A percentile compares a stretch with the other conserved stretches of the same genome.
Conservation (phyloP, 2,113 vertebrate genomes). For the Nycticorax nycticorax region DNA sequence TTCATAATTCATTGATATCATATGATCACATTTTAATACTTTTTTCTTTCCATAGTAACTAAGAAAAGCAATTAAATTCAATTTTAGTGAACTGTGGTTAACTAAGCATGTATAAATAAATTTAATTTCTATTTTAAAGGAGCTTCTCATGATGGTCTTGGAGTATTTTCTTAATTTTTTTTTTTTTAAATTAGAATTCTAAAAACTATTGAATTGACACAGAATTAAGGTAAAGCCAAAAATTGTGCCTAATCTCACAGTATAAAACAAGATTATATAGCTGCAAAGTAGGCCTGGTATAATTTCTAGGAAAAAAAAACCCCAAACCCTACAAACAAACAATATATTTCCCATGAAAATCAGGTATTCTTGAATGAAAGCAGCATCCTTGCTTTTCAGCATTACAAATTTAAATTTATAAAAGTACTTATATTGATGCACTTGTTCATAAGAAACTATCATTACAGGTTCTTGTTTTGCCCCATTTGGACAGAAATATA, state of each 20-base stretch:
- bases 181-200: background rate
- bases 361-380: background rate
- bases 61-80: background rate
- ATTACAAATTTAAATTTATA: background rate
- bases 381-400: background rate
- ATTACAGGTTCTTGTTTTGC: background rate
- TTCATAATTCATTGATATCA: background rate
- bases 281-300: background rate
- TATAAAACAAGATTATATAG: background rate
- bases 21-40: background rate
- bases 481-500: background rate
- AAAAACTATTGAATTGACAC: background rate
- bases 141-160: background rate
- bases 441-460: background rate
- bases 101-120: background rate
- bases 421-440: background rate
- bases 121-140: background rate
- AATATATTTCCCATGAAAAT: background rate
- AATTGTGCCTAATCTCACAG: background rate
- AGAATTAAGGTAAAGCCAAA: background rate
- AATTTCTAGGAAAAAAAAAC: background rate
- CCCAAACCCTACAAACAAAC: too few relatives aligned
- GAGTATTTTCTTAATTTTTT: background rate
- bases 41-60: background rate
- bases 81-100: background rate